Evolutionary conservation across 2,797 vertebrate species (phyloP).

Genomic region (Apogon hyalosoma): DNA sequence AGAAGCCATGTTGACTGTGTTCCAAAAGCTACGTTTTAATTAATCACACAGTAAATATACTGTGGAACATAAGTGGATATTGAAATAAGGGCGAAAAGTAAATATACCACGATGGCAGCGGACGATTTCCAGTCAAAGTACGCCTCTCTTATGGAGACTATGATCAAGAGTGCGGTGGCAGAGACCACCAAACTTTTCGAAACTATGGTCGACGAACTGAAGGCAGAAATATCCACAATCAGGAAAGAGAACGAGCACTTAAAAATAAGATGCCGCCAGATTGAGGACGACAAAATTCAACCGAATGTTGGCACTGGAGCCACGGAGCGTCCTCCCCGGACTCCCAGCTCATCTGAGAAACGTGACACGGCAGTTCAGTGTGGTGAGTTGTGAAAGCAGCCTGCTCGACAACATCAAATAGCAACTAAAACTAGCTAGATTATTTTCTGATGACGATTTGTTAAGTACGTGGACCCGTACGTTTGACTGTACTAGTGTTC

Average conservation of each 20-base stretch:
- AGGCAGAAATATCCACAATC: constrained; percentile 72
- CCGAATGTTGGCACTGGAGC: not conserved
- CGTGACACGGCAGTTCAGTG: constrained; percentile 79
- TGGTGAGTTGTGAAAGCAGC: constrained; percentile 66
- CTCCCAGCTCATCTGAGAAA: constrained; percentile 16
- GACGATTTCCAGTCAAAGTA: constrained; percentile 77
- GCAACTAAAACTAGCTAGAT: too few relatives aligned
- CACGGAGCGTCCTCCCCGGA: not conserved
- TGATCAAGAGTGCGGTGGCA: constrained; percentile 73
- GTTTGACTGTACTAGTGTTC: not conserved
- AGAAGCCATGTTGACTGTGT: constrained; percentile 59
- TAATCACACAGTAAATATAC: not conserved
- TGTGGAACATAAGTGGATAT: not conserved
- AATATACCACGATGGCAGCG: constrained; percentile 61
- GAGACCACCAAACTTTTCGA: constrained; percentile 84
- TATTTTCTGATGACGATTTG: fast-evolving
- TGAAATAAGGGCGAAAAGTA: not conserved
- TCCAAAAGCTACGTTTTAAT: not conserved
- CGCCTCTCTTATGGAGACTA: constrained; percentile 78
- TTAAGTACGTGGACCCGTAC: not conserved
- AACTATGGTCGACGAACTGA: constrained; percentile 79
- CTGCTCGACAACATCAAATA: too few relatives aligned
- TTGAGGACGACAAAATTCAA: constrained; percentile 37
- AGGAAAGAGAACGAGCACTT: constrained; percentile 77
- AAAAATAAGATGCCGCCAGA: constrained; percentile 55